These are phyloP conservation scores for Lochmaea crataegi DNA, from an alignment of 2,888 invertebrate genomes.

Conservation along the genomic window DNA sequence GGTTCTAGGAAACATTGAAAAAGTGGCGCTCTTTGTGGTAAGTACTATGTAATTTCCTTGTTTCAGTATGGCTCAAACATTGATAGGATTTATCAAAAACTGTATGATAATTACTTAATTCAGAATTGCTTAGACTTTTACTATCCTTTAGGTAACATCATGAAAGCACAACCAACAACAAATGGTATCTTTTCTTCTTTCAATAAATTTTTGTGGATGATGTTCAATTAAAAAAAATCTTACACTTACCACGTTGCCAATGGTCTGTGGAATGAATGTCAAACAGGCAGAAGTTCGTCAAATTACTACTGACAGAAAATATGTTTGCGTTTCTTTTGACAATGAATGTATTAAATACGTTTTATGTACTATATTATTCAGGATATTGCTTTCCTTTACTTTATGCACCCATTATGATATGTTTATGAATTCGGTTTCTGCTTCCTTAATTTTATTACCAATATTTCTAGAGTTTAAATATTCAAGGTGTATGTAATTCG, in stretches of 20 bases:
- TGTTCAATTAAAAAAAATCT: not conserved
- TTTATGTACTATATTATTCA: conserved; percentile 4
- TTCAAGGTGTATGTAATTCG: not conserved
- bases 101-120: too few relatives aligned
- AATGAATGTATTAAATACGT: conserved; percentile 1
- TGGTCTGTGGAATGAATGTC: conserved; percentile 36
- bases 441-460: conserved; percentile 1
- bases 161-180: not conserved
- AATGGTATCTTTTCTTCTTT: not conserved
- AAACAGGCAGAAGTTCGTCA: conserved; percentile 33
- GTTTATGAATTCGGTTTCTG: conserved; percentile 32
- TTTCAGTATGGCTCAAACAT: too few relatives aligned
- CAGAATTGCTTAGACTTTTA: too few relatives aligned
- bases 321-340: conserved; percentile 33
- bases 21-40: too few relatives aligned
- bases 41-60: too few relatives aligned
- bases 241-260: conserved; percentile 20
- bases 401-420: conserved; percentile 24
- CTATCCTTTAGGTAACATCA: too few relatives aligned
- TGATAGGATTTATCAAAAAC: too few relatives aligned
- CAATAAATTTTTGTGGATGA: not conserved
- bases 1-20: too few relatives aligned
- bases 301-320: conserved; percentile 33
- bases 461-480: conserved; percentile 1
- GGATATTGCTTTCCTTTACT: conserved; percentile 5